Evolutionary conservation across 2,888 invertebrate species (phyloP).

Genomic region (Tortrix viridana): DNA sequence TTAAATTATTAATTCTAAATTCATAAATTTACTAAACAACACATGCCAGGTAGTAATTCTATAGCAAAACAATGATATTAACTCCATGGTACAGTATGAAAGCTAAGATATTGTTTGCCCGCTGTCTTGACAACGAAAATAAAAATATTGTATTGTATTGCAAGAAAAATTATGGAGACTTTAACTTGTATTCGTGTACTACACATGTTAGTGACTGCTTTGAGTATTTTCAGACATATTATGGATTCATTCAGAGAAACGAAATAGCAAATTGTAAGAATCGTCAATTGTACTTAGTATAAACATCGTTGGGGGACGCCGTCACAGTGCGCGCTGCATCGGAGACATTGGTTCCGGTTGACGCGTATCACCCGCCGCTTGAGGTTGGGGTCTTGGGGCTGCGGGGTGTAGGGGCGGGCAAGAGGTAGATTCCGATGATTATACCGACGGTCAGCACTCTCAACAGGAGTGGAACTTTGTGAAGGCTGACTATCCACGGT

Average conservation of each 20-base stretch:
- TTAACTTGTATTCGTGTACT: not conserved
- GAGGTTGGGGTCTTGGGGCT: not conserved
- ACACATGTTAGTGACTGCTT: not conserved
- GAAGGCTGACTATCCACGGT: conserved; percentile 4
- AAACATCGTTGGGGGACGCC: not conserved
- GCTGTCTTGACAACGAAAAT: too few species aligned
- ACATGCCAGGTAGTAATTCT: too few species aligned
- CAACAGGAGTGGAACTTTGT: conserved; percentile 8
- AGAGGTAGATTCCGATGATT: not conserved
- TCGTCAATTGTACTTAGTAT: not conserved
- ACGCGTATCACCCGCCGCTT: conserved; percentile 4
- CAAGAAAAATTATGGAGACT: too few species aligned
- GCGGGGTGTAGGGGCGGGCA: not conserved
- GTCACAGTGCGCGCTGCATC: not conserved
- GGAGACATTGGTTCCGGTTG: not conserved
- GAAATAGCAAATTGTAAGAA: not conserved
- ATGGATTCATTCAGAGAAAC: conserved; percentile 14
- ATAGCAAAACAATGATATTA: too few species aligned
- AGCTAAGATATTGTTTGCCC: too few species aligned
- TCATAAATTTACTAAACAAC: too few species aligned
- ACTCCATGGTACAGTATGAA: too few species aligned
- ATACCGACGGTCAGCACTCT: not conserved
- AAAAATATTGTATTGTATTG: too few species aligned
- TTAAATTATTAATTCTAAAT: too few species aligned
- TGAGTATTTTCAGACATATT: conserved; percentile 1